Base-by-base conservation (phyloP, 2,113 vertebrate genomes). In the Eleginops maclovinus region DNA sequence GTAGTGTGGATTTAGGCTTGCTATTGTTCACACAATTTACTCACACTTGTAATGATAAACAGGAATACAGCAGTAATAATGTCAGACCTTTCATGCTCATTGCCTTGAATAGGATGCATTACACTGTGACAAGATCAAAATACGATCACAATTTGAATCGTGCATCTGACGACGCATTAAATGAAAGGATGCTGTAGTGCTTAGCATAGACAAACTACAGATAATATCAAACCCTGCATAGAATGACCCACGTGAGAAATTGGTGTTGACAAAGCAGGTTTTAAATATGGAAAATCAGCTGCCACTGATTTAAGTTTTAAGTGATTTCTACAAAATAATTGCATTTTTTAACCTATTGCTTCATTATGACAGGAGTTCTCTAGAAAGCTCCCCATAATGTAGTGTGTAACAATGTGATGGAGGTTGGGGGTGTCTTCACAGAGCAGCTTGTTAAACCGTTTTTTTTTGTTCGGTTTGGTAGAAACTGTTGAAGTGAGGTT, bases 291-390 rank as follows among this genome's bases (percentile, higher is more conserved):
- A 59, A 49, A 12, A 19, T 49, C 19, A 17, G 40, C 24, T 6
- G 51, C 61, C 15, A 24, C 4, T 76, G 59, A 14, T 64, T 58
- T n/a, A n/a, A n/a, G n/a, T n/a, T n/a, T n/a, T n/a, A n/a, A n/a
- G n/a, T n/a, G n/a, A n/a, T n/a, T n/a, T n/a, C n/a, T n/a, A n/a
- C n/a, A n/a, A n/a, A n/a, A n/a, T n/a, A n/a, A n/a, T 4, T n/a
- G 17, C 21, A 14, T 8, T 19, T 40, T 31, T 3, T 31, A n/a
- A 16, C 9, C 2, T 68, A n/a, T 24, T 15, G 7, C 21, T 26
- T 36, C 3, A 14, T 41, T 51, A 53, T 46, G 24, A 16, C 16
- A 19, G 49, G 24, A 21, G 22, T 21, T 31, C 11, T 49, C 50
- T 2, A 12, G 7, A 10, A 7, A 8, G 1, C 40, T 15, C 14